A percentile compares a stretch with the other conserved stretches of the same genome.
These are phyloP conservation scores for Emydoidea blandingii DNA, from an alignment of 2,797 vertebrate species.

Conservation along the genomic window DNA sequence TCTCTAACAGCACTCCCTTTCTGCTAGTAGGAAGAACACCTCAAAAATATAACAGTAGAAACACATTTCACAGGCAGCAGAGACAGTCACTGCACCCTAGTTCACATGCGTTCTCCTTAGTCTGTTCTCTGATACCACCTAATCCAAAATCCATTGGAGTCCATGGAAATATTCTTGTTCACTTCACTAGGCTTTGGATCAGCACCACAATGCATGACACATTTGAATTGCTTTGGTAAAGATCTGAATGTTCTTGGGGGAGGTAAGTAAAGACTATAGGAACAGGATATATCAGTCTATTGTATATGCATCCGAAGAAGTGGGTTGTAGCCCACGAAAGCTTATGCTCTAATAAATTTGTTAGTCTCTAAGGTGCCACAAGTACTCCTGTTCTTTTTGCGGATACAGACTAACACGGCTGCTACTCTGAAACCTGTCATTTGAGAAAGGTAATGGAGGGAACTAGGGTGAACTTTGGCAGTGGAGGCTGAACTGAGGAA, in stretches of 20 bases:
- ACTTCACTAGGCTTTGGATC: background rate
- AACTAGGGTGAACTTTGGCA: accelerated
- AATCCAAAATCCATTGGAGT: background rate
- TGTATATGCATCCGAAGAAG: no score
- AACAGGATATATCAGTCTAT: background rate
- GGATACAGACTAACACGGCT: no score
- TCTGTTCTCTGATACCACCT: background rate
- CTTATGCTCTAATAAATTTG: no score
- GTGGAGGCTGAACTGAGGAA: background rate
- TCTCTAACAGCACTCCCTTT: background rate
- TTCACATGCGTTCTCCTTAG: background rate
- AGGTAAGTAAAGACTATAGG: background rate
- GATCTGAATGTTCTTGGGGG: accelerated
- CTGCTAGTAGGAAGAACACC: background rate
- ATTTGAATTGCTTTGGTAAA: background rate
- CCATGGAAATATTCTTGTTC: background rate
- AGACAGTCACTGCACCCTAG: background rate
- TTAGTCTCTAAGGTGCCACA: no score
- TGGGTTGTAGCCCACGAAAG: no score
- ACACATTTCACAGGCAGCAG: background rate
- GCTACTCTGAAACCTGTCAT: no score
- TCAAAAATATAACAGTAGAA: background rate
- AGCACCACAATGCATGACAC: background rate
- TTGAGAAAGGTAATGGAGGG: background rate
- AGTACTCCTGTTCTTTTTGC: no score